Evolutionary conservation across 2,888 invertebrate genomes (phyloP).

Genomic region (Xestia c-nigrum): DNA sequence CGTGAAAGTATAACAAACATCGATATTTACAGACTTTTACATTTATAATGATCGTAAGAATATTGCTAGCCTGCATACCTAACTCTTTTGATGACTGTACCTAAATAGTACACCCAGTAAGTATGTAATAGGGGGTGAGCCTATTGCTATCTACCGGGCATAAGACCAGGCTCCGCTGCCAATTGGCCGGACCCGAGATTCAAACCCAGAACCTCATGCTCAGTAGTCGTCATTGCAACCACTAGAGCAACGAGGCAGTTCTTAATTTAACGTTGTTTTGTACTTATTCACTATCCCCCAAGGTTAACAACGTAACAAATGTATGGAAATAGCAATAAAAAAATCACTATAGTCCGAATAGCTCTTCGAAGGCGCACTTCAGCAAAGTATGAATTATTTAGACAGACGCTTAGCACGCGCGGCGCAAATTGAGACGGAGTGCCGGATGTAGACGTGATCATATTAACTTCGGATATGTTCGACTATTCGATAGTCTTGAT

Average conservation of each 20-base stretch:
- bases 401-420: constrained; percentile 68
- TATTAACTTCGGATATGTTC: constrained; percentile 70
- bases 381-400: constrained; percentile 74
- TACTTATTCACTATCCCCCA: not conserved
- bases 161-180: not conserved
- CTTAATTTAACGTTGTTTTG: not conserved
- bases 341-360: constrained; percentile 31
- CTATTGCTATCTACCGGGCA: not conserved
- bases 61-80: too few relatives aligned
- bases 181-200: not conserved
- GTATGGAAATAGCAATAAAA: constrained; percentile 29
- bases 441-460: constrained; percentile 78
- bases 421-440: constrained; percentile 78
- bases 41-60: too few relatives aligned
- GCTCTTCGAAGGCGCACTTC: constrained; percentile 27
- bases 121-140: not conserved
- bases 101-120: not conserved
- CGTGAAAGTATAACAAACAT: too few relatives aligned
- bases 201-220: not conserved
- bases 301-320: constrained; percentile 8
- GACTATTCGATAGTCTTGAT: constrained; percentile 60
- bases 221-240: not conserved
- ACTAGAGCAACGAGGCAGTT: not conserved
- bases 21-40: too few relatives aligned
- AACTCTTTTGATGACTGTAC: too few relatives aligned